A percentile compares a stretch with the other conserved stretches of the same genome.
Evolutionary conservation across 2,797 vertebrate species (phyloP).

Genomic region (Acipenser oxyrinchus): DNA sequence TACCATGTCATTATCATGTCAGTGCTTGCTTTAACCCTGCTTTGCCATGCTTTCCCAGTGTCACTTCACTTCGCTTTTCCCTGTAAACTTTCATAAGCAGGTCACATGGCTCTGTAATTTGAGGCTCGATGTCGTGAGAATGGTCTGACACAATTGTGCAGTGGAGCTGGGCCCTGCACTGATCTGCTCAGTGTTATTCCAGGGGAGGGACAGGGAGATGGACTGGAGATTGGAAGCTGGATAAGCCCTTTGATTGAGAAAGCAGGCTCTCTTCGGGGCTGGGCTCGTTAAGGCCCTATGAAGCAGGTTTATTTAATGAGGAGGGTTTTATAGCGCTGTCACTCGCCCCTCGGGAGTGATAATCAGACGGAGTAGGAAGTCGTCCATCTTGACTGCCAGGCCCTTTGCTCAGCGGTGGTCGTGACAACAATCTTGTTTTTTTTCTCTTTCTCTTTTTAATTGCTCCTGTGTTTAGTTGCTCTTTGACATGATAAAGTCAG

Average conservation of each 20-base stretch:
- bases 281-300: slow-evolving; percentile 64
- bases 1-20: too few species aligned
- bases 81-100: too few species aligned
- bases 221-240: background rate
- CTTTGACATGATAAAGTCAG: slow-evolving; percentile 77
- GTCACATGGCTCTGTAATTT: too few species aligned
- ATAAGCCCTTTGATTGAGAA: slow-evolving; percentile 37
- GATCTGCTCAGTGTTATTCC: too few species aligned
- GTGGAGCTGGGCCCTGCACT: too few species aligned
- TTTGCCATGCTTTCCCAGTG: too few species aligned
- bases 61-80: too few species aligned
- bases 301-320: slow-evolving; percentile 58
- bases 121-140: too few species aligned
- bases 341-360: slow-evolving; percentile 48
- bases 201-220: slow-evolving; percentile 27
- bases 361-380: slow-evolving; percentile 83
- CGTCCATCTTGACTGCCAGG: slow-evolving; percentile 85
- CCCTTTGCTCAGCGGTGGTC: slow-evolving; percentile 81
- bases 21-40: too few species aligned
- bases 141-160: too few species aligned
- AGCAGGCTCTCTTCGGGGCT: slow-evolving; percentile 49
- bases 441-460: slow-evolving; percentile 40
- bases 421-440: slow-evolving; percentile 52
- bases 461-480: slow-evolving; percentile 71
- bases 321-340: slow-evolving; percentile 56